Conservation (phyloP, 2,888 invertebrate genomes). For the Drosophila prolongata region DNA sequence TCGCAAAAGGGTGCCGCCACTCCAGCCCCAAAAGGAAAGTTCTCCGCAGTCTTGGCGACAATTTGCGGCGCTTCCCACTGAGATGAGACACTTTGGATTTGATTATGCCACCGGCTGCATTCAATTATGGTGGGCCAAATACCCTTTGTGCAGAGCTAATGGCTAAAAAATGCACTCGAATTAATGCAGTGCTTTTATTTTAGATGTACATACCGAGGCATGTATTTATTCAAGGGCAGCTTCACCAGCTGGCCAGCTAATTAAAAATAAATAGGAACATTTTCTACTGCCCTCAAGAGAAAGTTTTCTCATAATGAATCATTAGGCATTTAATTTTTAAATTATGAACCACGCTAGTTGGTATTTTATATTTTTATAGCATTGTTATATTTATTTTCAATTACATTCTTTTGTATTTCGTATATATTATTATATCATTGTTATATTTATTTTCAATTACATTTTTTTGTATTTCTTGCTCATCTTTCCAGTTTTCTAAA, state of each 20-base stretch:
- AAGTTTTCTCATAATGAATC: too few species aligned
- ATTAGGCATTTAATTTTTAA: too few species aligned
- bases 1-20: conserved; percentile 38
- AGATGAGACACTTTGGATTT: conserved; percentile 30
- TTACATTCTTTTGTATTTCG: too few species aligned
- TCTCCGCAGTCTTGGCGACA: conserved; percentile 59
- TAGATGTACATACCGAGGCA: not conserved
- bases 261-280: not conserved
- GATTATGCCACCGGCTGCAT: conserved; percentile 35
- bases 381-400: too few species aligned
- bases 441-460: too few species aligned
- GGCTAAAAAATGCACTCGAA: conserved; percentile 17
- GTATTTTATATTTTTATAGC: too few species aligned
- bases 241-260: not conserved
- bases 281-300: too few species aligned
- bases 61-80: conserved; percentile 58
- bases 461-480: too few species aligned
- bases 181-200: not conserved
- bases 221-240: too few species aligned
- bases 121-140: conserved; percentile 20
- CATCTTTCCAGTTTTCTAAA: too few species aligned
- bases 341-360: too few species aligned
- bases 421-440: too few species aligned
- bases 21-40: conserved; percentile 1
- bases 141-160: conserved; percentile 2